Conservation (phyloP, 2,888 invertebrate species). For the Ectemnius cavifrons region DNA sequence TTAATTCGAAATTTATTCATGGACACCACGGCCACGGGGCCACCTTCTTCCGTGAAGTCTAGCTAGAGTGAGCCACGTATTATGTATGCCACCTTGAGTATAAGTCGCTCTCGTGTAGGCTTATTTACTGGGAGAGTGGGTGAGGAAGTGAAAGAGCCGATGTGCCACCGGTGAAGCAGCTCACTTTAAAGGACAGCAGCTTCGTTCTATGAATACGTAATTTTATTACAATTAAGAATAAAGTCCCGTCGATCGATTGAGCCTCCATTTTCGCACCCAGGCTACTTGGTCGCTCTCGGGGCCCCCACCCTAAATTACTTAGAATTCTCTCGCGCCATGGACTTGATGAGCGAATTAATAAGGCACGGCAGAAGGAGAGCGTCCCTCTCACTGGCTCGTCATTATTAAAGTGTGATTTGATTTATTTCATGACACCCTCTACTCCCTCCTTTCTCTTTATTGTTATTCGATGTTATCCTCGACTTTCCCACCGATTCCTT, state of each 20-base stretch:
- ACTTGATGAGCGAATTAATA: conserved; percentile 8
- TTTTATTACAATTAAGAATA: conserved; percentile 71
- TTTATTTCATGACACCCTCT: no score
- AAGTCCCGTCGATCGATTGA: conserved; percentile 46
- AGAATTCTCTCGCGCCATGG: background rate
- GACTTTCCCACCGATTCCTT: no score
- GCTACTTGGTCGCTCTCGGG: background rate
- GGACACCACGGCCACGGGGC: conserved; percentile 62
- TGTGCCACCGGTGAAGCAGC: conserved; percentile 7
- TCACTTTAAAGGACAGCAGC: conserved; percentile 33
- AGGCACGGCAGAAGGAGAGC: background rate
- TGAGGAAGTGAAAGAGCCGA: conserved; percentile 10
- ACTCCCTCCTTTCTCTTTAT: no score
- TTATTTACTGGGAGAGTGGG: background rate
- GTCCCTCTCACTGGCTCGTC: no score
- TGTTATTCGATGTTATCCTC: no score
- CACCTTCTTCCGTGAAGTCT: conserved; percentile 32
- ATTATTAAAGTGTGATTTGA: no score
- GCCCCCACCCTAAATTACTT: background rate
- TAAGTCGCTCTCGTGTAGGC: no score
- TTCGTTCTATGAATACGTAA: conserved; percentile 72
- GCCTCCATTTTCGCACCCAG: conserved; percentile 15
- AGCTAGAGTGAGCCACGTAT: conserved; percentile 16
- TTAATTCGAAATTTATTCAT: conserved; percentile 77
- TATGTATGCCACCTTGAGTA: conserved; percentile 12